Conservation (phyloP, 2,113 vertebrate genomes). For the Ctenodactylus gundi region DNA sequence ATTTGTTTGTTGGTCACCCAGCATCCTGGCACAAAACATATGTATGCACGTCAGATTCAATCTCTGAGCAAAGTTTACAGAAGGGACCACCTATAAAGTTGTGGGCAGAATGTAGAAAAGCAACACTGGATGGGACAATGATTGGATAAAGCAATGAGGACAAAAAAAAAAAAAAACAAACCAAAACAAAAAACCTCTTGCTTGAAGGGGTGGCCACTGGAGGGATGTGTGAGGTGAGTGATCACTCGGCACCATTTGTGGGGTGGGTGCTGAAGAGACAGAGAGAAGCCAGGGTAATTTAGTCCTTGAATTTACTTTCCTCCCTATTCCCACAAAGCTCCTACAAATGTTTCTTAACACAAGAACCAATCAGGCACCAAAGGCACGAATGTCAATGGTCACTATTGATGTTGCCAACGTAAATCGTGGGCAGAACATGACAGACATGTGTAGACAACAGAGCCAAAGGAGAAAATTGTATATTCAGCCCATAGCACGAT, state of each 20-base stretch:
- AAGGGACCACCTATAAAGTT: neutral
- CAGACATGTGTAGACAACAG: neutral
- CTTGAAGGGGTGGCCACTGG: neutral
- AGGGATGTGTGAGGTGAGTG: too few relatives aligned
- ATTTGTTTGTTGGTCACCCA: neutral
- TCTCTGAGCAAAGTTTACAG: neutral
- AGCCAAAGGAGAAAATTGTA: neutral
- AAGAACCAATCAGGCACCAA: neutral
- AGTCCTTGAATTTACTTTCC: neutral
- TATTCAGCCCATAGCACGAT: neutral
- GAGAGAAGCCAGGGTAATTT: neutral
- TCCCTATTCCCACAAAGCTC: neutral
- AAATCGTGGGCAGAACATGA: neutral
- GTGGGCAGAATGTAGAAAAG: neutral
- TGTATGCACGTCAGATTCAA: neutral
- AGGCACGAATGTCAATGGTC: neutral
- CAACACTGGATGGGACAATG: neutral
- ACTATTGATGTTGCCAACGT: neutral
- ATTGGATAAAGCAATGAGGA: neutral
- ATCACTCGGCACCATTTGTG: neutral
- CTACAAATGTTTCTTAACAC: neutral
- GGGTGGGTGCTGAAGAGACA: neutral
- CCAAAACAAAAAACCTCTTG: neutral
- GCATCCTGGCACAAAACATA: neutral
- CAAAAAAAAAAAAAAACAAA: too few relatives aligned